Evolutionary conservation across 2,888 invertebrate genomes (phyloP), one percentile per base, ranked within the genome.

Genomic region (Nasonia oneida): DNA sequence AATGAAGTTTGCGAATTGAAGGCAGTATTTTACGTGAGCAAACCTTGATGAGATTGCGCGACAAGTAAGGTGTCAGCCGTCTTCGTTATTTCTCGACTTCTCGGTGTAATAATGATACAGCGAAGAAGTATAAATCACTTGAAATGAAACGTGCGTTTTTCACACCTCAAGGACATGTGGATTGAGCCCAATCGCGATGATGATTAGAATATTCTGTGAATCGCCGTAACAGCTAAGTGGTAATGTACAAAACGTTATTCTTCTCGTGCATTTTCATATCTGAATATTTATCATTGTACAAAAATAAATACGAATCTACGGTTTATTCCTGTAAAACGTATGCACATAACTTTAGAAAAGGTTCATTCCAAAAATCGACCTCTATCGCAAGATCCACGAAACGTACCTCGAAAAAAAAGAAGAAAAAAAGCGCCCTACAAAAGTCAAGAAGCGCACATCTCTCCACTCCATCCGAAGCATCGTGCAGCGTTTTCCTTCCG

Each of bases 111-210:
- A 64, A 37, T 47, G 74, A 84, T 84, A 84, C 12, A 47, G 79
- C 50, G 67, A 73, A 18, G 50, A 47, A 23, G 47, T 33, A 74
- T 84, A 79, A 84, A 84, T 84, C 74, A 74, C 57, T 10, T 23
- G 37, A 70, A 37, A 14, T 33, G 70, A 10, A 15, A 57, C 18
- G 6, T 57, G 57, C n/a, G 4, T n/a, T 61, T 61, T 61, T 23
- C 23, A 23, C 23, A 23, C 8, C 61, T 12, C 61, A 61, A 23
- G 57, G 57, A 57, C 57, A n/a, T 0, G n/a, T 23, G 10, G n/a
- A 61, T 50, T 5, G 61, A 61, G 23, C 23, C 61, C 23, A 61
- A 23, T 61, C 61, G 53, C 15, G 18, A 53, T 8, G 18, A 50
- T 15, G 50, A 50, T 50, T 12, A 50, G 14, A 15, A 53, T 53